These are phyloP conservation scores for Seira sanloemensis DNA, from an alignment of 2,888 invertebrate species.

Conservation along the genomic window DNA sequence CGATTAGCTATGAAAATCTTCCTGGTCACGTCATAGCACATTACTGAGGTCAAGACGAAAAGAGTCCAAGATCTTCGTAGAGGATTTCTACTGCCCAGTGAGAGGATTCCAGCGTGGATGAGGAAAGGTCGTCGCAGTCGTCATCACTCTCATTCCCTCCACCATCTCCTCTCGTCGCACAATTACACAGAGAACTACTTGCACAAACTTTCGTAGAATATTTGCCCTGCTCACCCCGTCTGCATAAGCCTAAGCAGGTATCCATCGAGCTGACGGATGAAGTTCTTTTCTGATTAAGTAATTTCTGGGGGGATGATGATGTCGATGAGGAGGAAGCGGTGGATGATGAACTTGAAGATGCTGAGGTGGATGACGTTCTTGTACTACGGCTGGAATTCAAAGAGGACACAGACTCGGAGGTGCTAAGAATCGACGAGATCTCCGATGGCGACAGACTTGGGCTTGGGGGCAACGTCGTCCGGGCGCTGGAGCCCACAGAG, in stretches of 20 bases:
- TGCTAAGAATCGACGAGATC: constrained; percentile 39
- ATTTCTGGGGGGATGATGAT: neutral
- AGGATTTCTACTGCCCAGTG: constrained; percentile 63
- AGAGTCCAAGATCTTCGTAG: constrained; percentile 58
- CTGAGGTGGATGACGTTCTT: constrained; percentile 54
- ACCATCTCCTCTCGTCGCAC: constrained; percentile 47
- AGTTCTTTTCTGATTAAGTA: neutral
- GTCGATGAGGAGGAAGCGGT: constrained; percentile 41
- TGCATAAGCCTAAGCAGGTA: constrained; percentile 27
- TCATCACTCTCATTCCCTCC: constrained; percentile 3
- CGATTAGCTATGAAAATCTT: too few species aligned
- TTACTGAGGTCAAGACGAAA: constrained; percentile 61
- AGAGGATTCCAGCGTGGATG: constrained; percentile 20
- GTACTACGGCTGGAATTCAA: constrained; percentile 41
- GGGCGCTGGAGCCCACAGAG: constrained; percentile 54
- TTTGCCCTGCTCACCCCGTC: constrained; percentile 43
- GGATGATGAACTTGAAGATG: constrained; percentile 43
- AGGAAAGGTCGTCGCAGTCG: constrained; percentile 1
- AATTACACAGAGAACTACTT: constrained; percentile 60
- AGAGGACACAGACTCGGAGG: neutral
- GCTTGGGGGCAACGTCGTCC: constrained; percentile 54
- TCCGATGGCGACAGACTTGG: constrained; percentile 47
- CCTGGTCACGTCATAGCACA: neutral
- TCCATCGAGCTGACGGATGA: constrained; percentile 37
- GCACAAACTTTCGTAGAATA: constrained; percentile 53